A percentile compares a stretch with the other conserved stretches of the same genome.
These are phyloP conservation scores for Characodon lateralis DNA, from an alignment of 2,797 vertebrate species.

Conservation along the genomic window DNA sequence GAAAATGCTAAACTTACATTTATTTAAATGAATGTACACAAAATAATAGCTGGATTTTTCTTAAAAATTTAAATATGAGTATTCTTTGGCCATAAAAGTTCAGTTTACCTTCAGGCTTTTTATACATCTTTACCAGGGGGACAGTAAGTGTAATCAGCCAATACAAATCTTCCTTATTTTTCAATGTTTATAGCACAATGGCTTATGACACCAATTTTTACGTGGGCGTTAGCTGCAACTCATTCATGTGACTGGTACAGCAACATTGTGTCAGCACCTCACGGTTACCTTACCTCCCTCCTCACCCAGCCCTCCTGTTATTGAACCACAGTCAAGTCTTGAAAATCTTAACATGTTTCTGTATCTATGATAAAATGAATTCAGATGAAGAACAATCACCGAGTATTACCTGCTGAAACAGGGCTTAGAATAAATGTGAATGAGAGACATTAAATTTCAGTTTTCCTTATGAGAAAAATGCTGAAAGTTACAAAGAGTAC, in stretches of 20 bases:
- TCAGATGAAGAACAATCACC: background rate
- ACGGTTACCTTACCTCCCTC: constrained; percentile 10
- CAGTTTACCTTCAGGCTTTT: background rate
- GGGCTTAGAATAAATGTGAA: background rate
- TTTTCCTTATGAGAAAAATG: background rate
- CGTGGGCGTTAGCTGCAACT: constrained; percentile 29
- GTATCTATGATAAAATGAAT: constrained; percentile 23
- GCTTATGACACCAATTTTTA: constrained; percentile 21
- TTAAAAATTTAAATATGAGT: too few relatives aligned
- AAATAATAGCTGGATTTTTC: too few relatives aligned
- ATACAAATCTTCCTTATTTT: background rate
- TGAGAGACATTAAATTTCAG: background rate
- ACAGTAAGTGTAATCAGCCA: background rate
- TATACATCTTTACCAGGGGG: background rate
- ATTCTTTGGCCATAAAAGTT: background rate
- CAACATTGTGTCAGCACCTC: constrained; percentile 17
- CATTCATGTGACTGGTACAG: constrained; percentile 45
- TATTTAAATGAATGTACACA: too few relatives aligned
- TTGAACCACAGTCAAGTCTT: constrained; percentile 28
- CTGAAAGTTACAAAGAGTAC: constrained; percentile 9
- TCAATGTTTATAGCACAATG: background rate
- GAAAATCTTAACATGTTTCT: constrained; percentile 29
- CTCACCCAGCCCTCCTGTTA: background rate
- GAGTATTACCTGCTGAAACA: background rate
- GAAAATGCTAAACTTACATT: too few relatives aligned